phyloP scores from a whole-genome alignment of 2,888 invertebrate genomes.

The Euplagia quadripunctaria region DNA sequence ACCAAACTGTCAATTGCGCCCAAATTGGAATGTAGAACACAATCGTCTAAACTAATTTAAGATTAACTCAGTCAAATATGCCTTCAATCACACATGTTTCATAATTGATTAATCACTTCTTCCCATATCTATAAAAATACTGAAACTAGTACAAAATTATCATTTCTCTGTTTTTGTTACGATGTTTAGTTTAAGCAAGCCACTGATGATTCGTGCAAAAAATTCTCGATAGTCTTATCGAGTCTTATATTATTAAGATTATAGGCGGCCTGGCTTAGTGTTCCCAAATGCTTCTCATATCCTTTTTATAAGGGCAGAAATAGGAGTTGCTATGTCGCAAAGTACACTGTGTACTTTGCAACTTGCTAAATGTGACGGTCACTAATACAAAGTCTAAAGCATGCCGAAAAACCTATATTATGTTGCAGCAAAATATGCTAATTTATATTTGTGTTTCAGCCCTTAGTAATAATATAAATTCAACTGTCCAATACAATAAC shows the following conservation, averaged over 20 bases:
- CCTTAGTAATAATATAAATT: constrained; percentile 3
- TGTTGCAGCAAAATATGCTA: background rate
- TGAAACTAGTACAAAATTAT: constrained; percentile 43
- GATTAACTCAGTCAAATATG: background rate
- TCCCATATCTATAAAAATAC: constrained; percentile 19
- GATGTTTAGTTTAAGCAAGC: constrained; percentile 18
- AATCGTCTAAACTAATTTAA: constrained; percentile 10
- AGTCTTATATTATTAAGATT: background rate
- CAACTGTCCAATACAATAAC: background rate
- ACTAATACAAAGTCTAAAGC: background rate
- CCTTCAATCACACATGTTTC: constrained; percentile 1
- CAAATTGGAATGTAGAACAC: constrained; percentile 8
- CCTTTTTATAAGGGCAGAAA: constrained; percentile 10
- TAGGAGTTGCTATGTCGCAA: background rate
- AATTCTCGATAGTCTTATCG: no score
- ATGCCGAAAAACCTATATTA: background rate
- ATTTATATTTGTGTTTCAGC: background rate
- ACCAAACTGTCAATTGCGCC: constrained; percentile 15
- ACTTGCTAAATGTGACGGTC: background rate
- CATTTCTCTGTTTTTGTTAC: constrained; percentile 40
- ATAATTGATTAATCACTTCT: background rate
- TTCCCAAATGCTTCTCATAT: constrained; percentile 22
- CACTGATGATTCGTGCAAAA: constrained; percentile 11
- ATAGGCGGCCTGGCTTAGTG: background rate
- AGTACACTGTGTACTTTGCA: background rate